A percentile compares a stretch with the other conserved stretches of the same genome.
These are phyloP conservation scores for Edolisoma coerulescens DNA, from an alignment of 2,113 vertebrate genomes.

Conservation along the genomic window DNA sequence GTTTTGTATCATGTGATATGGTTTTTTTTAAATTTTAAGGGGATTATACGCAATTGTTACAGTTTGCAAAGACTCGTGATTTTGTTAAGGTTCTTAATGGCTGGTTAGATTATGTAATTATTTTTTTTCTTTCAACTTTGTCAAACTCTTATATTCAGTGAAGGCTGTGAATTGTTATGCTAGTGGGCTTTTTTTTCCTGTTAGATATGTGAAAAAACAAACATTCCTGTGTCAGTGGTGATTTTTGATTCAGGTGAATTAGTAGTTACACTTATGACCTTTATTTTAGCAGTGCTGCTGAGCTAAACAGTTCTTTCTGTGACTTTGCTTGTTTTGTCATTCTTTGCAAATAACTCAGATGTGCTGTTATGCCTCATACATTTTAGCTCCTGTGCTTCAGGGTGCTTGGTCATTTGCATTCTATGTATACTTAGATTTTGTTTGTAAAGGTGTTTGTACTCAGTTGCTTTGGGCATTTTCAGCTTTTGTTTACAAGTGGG, in stretches of 20 bases:
- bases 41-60: neutral
- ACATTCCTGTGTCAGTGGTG: neutral
- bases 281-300: neutral
- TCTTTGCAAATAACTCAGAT: neutral
- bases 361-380: neutral
- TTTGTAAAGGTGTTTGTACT: neutral
- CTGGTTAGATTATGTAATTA: neutral
- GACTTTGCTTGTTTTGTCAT: neutral
- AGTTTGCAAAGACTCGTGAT: neutral
- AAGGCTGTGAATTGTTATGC: neutral
- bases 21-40: neutral
- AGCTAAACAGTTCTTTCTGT: neutral
- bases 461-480: constrained; percentile 29
- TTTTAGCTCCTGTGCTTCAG: constrained; percentile 1
- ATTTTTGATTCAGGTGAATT: neutral
- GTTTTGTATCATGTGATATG: neutral
- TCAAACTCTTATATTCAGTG: neutral
- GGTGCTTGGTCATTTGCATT: constrained; percentile 7
- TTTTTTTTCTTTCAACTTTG: neutral
- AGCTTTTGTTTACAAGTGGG: neutral
- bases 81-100: neutral
- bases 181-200: neutral
- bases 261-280: neutral
- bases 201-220: neutral
- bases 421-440: neutral